A percentile compares a stretch with the other conserved stretches of the same genome.
Conservation (phyloP, 2,797 vertebrate genomes). For the Anableps anableps region DNA sequence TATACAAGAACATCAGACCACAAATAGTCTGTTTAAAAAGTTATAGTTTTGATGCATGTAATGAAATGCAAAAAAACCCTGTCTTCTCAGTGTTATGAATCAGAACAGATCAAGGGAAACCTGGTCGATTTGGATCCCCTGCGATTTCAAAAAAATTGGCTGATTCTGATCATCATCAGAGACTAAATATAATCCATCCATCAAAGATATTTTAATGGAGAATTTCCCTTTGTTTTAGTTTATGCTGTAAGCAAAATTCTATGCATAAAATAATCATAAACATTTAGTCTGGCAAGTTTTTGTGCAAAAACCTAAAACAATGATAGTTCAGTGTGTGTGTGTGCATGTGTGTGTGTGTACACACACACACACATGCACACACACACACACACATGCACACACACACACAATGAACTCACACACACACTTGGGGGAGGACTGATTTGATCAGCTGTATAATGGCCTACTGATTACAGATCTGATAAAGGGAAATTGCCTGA, state of each 20-base stretch:
- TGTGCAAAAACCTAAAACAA: neutral
- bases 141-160: too few relatives aligned
- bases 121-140: too few relatives aligned
- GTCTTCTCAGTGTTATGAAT: neutral
- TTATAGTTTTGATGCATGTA: neutral
- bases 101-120: neutral
- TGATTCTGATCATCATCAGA: neutral
- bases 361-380: too few relatives aligned
- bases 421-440: neutral
- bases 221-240: neutral
- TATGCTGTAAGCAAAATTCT: neutral
- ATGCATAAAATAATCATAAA: neutral
- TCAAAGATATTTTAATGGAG: neutral
- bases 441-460: too few relatives aligned
- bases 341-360: too few relatives aligned
- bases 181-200: neutral
- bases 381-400: too few relatives aligned
- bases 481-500: neutral
- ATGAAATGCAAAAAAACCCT: neutral
- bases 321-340: too few relatives aligned
- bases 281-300: neutral
- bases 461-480: neutral
- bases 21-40: neutral
- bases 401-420: too few relatives aligned
- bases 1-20: neutral